A percentile compares a stretch with the other conserved stretches of the same genome.
phyloP scores from a whole-genome alignment of 2,797 vertebrate species.

The Carapus acus region DNA sequence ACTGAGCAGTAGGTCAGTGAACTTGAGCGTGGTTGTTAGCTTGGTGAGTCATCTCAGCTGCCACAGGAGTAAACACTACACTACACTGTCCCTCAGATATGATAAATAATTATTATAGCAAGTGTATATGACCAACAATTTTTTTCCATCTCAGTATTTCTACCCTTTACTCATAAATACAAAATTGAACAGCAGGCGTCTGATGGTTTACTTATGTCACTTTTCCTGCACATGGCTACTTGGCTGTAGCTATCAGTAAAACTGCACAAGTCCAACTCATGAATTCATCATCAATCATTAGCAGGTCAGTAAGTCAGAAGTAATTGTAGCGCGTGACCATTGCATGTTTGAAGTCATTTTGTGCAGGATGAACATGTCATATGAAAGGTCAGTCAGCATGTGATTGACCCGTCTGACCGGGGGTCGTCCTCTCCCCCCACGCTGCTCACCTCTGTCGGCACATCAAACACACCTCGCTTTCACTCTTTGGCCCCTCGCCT shows the following conservation, averaged over 20 bases:
- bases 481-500: constrained; percentile 15
- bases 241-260: neutral
- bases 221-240: neutral
- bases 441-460: constrained; percentile 5
- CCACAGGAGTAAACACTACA: constrained; percentile 21
- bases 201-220: too few species aligned
- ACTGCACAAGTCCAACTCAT: too few species aligned
- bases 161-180: too few species aligned
- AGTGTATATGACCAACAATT: too few species aligned
- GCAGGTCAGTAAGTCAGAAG: neutral
- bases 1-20: constrained; percentile 28
- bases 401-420: constrained; percentile 17
- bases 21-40: constrained; percentile 23
- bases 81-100: neutral
- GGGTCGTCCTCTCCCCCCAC: neutral
- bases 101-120: neutral
- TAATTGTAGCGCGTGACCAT: neutral
- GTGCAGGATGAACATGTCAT: constrained; percentile 9
- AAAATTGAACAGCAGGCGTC: too few species aligned
- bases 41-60: constrained; percentile 29
- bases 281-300: neutral
- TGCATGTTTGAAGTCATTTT: neutral
- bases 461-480: constrained; percentile 34
- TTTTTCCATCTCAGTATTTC: too few species aligned
- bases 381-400: constrained; percentile 16